Percentiles rank a stretch among this genome's conserved stretches.
phyloP scores from a whole-genome alignment of 2,797 vertebrate species.

The Enteromius anoplus region DNA sequence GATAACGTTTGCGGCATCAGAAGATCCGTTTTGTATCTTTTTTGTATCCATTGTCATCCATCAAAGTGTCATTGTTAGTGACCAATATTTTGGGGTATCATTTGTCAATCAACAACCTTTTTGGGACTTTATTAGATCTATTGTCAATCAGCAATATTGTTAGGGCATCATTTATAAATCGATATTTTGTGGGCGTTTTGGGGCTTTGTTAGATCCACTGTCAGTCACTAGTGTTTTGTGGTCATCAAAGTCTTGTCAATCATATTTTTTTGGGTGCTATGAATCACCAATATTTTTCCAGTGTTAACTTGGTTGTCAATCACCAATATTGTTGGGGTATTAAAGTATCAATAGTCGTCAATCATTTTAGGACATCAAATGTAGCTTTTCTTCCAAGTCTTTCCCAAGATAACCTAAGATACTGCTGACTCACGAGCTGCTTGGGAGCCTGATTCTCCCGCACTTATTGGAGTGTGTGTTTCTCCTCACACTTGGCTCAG shows the following conservation, averaged over 20 bases:
- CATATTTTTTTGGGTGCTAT: not conserved
- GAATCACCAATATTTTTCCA: not conserved
- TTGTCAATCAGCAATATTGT: not conserved
- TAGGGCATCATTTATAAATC: too few relatives aligned
- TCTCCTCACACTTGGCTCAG: not conserved
- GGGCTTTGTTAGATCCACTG: too few relatives aligned
- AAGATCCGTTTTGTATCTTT: not conserved
- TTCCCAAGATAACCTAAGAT: not conserved
- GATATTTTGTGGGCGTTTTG: not conserved
- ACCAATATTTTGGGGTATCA: not conserved
- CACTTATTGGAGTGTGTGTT: constrained; percentile 1
- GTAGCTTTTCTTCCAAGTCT: not conserved
- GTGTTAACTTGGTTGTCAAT: not conserved
- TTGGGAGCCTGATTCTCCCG: not conserved
- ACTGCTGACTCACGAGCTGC: not conserved
- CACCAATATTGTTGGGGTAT: not conserved
- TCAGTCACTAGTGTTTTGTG: not conserved
- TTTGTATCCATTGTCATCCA: not conserved
- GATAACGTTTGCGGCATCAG: not conserved
- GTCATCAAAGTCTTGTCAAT: not conserved
- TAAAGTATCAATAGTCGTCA: not conserved
- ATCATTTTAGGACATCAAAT: too few relatives aligned
- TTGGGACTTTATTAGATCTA: not conserved
- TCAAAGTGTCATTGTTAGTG: not conserved
- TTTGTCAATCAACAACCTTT: not conserved